These are phyloP conservation scores for Dicrostonyx torquatus DNA, from an alignment of 2,797 vertebrate genomes.

Conservation along the genomic window DNA sequence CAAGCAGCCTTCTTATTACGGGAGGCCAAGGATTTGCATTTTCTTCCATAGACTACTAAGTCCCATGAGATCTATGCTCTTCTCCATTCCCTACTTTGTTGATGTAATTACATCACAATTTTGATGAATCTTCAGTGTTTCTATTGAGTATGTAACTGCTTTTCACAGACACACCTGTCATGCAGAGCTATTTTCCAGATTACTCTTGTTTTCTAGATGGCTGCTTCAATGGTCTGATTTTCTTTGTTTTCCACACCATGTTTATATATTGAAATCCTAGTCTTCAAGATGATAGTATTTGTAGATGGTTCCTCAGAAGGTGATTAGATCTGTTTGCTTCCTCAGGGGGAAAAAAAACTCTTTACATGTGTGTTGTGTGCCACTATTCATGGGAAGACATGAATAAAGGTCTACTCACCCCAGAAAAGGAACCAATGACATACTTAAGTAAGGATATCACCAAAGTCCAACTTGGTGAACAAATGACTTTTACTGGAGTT, in stretches of 20 bases:
- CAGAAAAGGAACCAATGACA: neutral
- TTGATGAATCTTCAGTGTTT: neutral
- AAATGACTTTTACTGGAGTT: neutral
- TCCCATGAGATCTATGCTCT: neutral
- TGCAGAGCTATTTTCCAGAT: neutral
- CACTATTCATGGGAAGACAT: neutral
- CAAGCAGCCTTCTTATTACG: no score
- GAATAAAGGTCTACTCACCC: neutral
- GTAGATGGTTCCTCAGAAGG: neutral
- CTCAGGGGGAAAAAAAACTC: no score
- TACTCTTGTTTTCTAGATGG: neutral
- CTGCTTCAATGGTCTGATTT: neutral
- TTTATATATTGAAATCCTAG: neutral
- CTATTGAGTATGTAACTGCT: neutral
- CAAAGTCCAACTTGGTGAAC: neutral
- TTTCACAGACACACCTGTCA: neutral
- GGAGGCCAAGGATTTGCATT: neutral
- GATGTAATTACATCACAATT: neutral
- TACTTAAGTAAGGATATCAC: neutral
- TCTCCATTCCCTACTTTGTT: neutral
- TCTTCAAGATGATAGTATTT: neutral
- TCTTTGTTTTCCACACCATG: neutral
- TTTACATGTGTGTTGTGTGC: neutral
- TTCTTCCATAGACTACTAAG: neutral
- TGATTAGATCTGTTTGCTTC: neutral